phyloP scores from a whole-genome alignment of 1,140 invertebrate genomes.

The Plectus sambesii region DNA sequence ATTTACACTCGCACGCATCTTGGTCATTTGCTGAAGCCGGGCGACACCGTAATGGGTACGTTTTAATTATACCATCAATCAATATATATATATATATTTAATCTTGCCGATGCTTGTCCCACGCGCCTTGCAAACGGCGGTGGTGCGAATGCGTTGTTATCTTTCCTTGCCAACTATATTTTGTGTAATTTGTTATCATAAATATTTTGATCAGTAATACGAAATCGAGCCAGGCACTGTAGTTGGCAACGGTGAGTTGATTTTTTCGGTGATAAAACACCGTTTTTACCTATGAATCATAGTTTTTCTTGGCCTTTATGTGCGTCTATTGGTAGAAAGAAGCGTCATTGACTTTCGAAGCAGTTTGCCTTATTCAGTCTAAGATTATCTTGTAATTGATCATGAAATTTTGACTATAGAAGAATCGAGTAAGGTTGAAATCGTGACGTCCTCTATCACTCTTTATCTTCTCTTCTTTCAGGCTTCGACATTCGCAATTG shows the following conservation, averaged over 20 bases:
- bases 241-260: neutral
- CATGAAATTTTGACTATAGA: too few relatives aligned
- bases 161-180: neutral
- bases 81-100: slow-evolving; percentile 13
- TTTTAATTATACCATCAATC: slow-evolving; percentile 10
- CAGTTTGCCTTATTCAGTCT: too few relatives aligned
- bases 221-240: too few relatives aligned
- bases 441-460: too few relatives aligned
- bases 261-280: neutral
- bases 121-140: neutral
- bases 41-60: slow-evolving; percentile 76
- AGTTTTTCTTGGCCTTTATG: too few relatives aligned
- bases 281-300: too few relatives aligned
- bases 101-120: neutral
- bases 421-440: too few relatives aligned
- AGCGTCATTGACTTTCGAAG: too few relatives aligned
- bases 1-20: slow-evolving; percentile 76
- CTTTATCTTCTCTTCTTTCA: slow-evolving; percentile 19
- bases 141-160: neutral
- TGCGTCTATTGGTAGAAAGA: too few relatives aligned
- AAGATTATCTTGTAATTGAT: too few relatives aligned
- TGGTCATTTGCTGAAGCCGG: slow-evolving; percentile 79
- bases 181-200: neutral
- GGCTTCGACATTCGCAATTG: slow-evolving; percentile 38
- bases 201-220: too few relatives aligned